Conservation (phyloP, 2,888 invertebrate genomes). For the Quadroppia sp. region DNA sequence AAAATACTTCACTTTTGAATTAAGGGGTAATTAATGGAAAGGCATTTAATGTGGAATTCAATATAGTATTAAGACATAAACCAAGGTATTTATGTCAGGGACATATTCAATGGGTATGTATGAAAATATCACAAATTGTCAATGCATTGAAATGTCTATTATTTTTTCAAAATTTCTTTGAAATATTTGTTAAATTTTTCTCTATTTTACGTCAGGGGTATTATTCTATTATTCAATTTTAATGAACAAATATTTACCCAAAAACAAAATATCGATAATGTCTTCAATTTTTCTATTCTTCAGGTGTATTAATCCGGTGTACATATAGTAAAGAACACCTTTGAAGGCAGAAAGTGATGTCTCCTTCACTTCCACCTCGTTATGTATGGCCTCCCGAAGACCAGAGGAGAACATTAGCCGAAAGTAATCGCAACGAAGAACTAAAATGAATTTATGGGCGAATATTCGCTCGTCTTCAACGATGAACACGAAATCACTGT, state of each 20-base stretch:
- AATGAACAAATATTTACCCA: slow-evolving; percentile 29
- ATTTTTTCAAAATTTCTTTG: too few relatives aligned
- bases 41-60: too few relatives aligned
- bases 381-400: slow-evolving; percentile 4
- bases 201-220: too few relatives aligned
- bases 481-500: slow-evolving; percentile 19
- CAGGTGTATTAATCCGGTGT: neutral
- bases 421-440: slow-evolving; percentile 18
- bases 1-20: neutral
- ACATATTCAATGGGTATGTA: too few relatives aligned
- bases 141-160: too few relatives aligned
- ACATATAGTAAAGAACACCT: slow-evolving; percentile 16
- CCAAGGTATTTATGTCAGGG: too few relatives aligned
- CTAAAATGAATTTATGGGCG: slow-evolving; percentile 17
- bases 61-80: too few relatives aligned
- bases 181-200: too few relatives aligned
- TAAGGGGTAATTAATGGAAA: too few relatives aligned
- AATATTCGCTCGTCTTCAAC: slow-evolving; percentile 18
- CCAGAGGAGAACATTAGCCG: slow-evolving; percentile 25
- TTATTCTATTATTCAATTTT: too few relatives aligned
- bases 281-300: slow-evolving; percentile 14
- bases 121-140: too few relatives aligned
- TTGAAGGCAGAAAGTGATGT: slow-evolving; percentile 8
- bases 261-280: slow-evolving; percentile 16
- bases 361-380: slow-evolving; percentile 22